Evolutionary conservation across 2,888 invertebrate species (phyloP), one percentile per base, ranked within the genome.

Genomic region (Zaprionus obscuricornis): DNA sequence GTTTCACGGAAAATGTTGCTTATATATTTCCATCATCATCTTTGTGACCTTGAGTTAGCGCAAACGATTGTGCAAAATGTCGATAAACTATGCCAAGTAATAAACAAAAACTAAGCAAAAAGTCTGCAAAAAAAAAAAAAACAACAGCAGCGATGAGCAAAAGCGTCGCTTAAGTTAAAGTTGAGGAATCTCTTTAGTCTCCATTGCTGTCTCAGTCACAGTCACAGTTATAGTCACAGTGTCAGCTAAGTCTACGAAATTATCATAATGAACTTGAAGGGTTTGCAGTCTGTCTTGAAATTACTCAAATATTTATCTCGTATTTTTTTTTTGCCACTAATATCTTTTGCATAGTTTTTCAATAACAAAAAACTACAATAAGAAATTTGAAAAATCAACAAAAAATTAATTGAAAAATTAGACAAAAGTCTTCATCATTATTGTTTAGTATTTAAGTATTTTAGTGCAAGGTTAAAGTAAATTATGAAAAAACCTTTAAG

Each of bases 21-120:
- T n/a, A 2, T 22, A 46, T 18, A 26, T 40, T 49, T 39, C 8
- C 26, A 36, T 5, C 47, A 33, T 37, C 29, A 34, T 39, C 7
- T 10, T 13, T 33, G 17, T 73, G 68, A 67, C 69, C 69, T 69
- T 69, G 55, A 40, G 68, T 27, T 7, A n/a, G n/a, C n/a, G n/a
- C n/a, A n/a, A n/a, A 8, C n/a, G 62, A 66, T 74, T 74, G 66
- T 24, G 59, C 58, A 82, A 66, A 65, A 46, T 49, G 55, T 16
- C 37, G 34, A 22, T 37, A 26, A 70, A 82, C 49, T 51, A 51
- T 77, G 82, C 58, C 85, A 74, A 60, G 55, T 33, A 54, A 68
- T 34, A 34, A 49, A 7, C 4, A 46, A 46, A 27, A 33, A 24
- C 45, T 10, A 14, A 13, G 1, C 22, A 2, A 26, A 33, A 6